Evolutionary conservation across 2,797 vertebrate species (phyloP).

Genomic region (Acanthurus leucopareius): DNA sequence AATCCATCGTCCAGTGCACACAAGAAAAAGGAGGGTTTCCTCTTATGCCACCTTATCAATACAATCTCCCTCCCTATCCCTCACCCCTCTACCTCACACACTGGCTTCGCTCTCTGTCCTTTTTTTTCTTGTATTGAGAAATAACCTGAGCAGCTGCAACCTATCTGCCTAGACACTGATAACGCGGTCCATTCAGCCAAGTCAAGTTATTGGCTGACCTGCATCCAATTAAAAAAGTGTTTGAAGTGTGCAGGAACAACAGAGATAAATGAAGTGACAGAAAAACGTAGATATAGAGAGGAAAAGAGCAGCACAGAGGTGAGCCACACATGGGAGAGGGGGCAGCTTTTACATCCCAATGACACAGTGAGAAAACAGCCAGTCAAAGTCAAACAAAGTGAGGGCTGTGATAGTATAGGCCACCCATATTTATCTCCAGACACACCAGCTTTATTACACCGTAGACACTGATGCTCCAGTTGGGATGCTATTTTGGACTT

Average conservation of each 20-base stretch:
- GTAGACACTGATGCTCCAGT: slow-evolving; percentile 17
- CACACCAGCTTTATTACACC: neutral
- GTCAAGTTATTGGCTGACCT: slow-evolving; percentile 75
- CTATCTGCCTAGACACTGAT: slow-evolving; percentile 76
- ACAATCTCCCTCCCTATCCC: slow-evolving; percentile 52
- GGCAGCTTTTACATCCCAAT: neutral
- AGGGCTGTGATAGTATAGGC: slow-evolving; percentile 20
- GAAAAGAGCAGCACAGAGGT: slow-evolving; percentile 49
- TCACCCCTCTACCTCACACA: slow-evolving; percentile 49
- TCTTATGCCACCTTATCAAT: slow-evolving; percentile 68
- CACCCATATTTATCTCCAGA: slow-evolving; percentile 25
- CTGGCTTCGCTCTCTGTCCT: slow-evolving; percentile 33
- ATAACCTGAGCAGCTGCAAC: slow-evolving; percentile 68
- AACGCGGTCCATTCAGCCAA: slow-evolving; percentile 67
- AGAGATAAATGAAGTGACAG: slow-evolving; percentile 56
- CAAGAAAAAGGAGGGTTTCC: slow-evolving; percentile 68
- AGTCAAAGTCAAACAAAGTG: slow-evolving; percentile 62
- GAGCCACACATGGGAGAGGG: slow-evolving; percentile 10
- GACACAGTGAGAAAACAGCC: slow-evolving; percentile 22
- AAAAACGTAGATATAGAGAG: slow-evolving; percentile 33
- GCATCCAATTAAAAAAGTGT: slow-evolving; percentile 76
- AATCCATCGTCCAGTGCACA: slow-evolving; percentile 58
- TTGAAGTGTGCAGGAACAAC: slow-evolving; percentile 67
- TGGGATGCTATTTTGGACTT: slow-evolving; percentile 45
- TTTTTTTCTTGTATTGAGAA: slow-evolving; percentile 49